Conservation (phyloP, 2,888 invertebrate genomes). For the Neoscelio sp. region DNA sequence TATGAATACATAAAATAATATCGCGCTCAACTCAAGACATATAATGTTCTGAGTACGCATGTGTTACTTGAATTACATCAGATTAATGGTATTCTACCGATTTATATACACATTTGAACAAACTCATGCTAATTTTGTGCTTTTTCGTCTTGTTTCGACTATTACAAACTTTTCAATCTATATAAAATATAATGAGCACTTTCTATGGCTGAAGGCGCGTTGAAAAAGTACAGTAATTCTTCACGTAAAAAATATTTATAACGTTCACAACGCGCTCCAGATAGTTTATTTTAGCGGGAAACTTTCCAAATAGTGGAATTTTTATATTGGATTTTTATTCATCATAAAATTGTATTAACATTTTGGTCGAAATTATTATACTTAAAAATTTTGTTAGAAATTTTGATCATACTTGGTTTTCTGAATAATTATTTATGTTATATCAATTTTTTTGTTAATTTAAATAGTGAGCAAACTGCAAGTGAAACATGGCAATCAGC, state of each 20-base stretch:
- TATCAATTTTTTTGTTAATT: conserved; percentile 12
- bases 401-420: too few relatives aligned
- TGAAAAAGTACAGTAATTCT: conserved; percentile 11
- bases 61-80: neutral
- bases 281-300: conserved; percentile 11
- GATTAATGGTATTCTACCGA: conserved; percentile 12
- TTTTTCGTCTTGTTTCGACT: neutral
- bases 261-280: conserved; percentile 1
- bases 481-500: conserved; percentile 75
- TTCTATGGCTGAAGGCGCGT: neutral
- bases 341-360: too few relatives aligned
- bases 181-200: conserved; percentile 11
- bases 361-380: too few relatives aligned
- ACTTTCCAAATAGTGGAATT: too few relatives aligned
- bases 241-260: conserved; percentile 4
- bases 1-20: conserved; percentile 23
- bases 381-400: too few relatives aligned
- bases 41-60: conserved; percentile 10
- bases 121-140: neutral
- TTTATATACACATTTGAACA: neutral
- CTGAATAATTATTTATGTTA: too few relatives aligned
- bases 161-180: conserved; percentile 10
- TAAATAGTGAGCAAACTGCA: conserved; percentile 74
- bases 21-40: conserved; percentile 8
- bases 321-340: too few relatives aligned